Evolutionary conservation across 2,113 vertebrate genomes (phyloP), one percentile per base, ranked within the genome.

Genomic region (Zingel zingel): DNA sequence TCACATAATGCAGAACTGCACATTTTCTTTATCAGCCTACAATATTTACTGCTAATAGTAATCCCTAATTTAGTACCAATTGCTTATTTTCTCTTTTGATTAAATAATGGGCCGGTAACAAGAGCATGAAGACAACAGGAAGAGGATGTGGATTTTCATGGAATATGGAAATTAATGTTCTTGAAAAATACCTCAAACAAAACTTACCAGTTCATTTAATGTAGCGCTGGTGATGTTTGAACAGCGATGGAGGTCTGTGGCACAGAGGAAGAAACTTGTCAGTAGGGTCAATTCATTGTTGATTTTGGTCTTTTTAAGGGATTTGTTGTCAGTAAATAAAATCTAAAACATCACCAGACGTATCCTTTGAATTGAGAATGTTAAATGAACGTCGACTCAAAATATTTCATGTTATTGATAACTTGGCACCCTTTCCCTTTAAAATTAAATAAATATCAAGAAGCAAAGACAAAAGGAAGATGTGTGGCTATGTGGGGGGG

Each of bases 201-300:
- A 83, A 84, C 21, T 62, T 10, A 30, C 7, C 23, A 53, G 30
- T 54, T 14, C 11, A n/a, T 39, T 65, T 73, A 47, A 83, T 45
- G 45, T 54, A 13, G 57, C 10, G 3, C 65, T 51, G 16, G 27
- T 30, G 9, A 66, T 30, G 27, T 59, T 10, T 27, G 23, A 18
- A 59, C 57, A 59, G 18, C 57, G 30, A 59, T 54, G n/a, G 18
- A 6, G 11, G 61, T 65, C 23, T 58, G 54, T 18, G 43, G 12
- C 57, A 50, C 45, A 51, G 25, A 33, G 23, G n/a, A 65, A 27
- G 21, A 30, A 5, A 33, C 10, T 72, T 58, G 2, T 62, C 64
- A 43, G 48, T 14, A 1, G 4, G 7, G 7, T 54, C 5, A 8
- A 14, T 16, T 54, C 1, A 27, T 56, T n/a, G 23, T 47, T 25